phyloP scores from a whole-genome alignment of 1,140 invertebrate species.

The Trichogramma pretiosum region DNA sequence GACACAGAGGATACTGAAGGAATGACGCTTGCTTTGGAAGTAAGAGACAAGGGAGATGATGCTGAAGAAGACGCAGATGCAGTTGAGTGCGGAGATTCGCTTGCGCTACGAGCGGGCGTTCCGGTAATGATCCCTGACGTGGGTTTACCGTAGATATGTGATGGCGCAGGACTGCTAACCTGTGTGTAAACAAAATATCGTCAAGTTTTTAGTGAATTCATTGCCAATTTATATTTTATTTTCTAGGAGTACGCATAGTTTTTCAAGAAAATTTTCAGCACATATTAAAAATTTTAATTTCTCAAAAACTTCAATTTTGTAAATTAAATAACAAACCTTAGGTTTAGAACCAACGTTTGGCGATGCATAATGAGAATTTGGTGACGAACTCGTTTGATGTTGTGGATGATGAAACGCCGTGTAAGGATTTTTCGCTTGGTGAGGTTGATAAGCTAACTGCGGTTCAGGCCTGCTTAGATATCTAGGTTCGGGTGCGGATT shows the following conservation, averaged over 20 bases:
- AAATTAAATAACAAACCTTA: conserved; percentile 7
- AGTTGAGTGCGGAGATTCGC: conserved; percentile 13
- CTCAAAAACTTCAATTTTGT: too few species aligned
- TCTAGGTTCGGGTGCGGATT: conserved; percentile 47
- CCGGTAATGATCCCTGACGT: conserved; percentile 54
- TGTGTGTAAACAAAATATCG: too few species aligned
- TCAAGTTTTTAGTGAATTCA: too few species aligned
- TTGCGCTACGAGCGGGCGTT: conserved; percentile 50
- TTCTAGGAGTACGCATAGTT: too few species aligned
- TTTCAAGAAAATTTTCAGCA: too few species aligned
- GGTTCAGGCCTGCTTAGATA: conserved; percentile 35
- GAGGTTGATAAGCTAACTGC: conserved; percentile 37
- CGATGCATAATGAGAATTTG: conserved; percentile 27
- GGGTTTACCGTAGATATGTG: conserved; percentile 67
- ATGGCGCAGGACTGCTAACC: conserved; percentile 69
- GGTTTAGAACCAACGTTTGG: conserved; percentile 47
- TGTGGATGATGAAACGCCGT: conserved; percentile 22
- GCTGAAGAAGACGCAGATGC: conserved; percentile 32
- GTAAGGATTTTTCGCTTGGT: conserved; percentile 30
- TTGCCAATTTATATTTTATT: too few species aligned
- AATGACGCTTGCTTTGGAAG: conserved; percentile 51
- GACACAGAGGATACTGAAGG: not conserved
- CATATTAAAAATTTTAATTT: too few species aligned
- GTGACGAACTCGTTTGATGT: conserved; percentile 19
- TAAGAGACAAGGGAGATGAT: conserved; percentile 50